phyloP scores from a whole-genome alignment of 2,888 invertebrate species.

The Cremastobaeus sp. region DNA sequence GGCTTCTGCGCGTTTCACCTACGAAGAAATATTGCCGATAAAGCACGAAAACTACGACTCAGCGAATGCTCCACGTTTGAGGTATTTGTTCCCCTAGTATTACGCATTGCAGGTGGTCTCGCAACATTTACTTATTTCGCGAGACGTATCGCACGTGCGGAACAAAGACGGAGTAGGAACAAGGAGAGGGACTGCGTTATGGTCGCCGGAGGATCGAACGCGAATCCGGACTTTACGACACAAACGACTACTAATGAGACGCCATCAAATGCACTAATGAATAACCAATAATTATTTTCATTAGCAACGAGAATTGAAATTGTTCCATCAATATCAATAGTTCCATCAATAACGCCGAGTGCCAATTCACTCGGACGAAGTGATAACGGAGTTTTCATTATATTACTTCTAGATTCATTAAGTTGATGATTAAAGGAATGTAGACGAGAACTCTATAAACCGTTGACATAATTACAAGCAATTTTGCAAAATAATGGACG shows the following conservation, averaged over 20 bases:
- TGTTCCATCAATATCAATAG: constrained; percentile 25
- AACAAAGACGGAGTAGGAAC: constrained; percentile 2
- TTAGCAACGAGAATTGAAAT: too few species aligned
- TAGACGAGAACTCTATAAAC: too few species aligned
- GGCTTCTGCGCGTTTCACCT: constrained; percentile 44
- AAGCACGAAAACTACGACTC: constrained; percentile 60
- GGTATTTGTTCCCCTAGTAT: constrained; percentile 52
- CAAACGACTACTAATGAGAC: constrained; percentile 23
- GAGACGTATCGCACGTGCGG: constrained; percentile 22
- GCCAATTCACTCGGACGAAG: background rate
- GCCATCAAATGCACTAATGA: constrained; percentile 8
- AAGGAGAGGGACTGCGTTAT: background rate
- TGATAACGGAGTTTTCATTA: constrained; percentile 10
- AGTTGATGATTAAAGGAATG: too few species aligned
- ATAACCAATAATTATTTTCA: constrained; percentile 34
- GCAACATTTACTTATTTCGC: constrained; percentile 41
- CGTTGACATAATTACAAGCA: too few species aligned
- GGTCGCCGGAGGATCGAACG: background rate
- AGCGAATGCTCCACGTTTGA: constrained; percentile 51
- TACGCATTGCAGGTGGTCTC: constrained; percentile 54
- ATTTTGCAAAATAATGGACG: too few species aligned
- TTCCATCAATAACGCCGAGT: constrained; percentile 8
- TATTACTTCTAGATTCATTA: too few species aligned
- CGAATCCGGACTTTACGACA: background rate
- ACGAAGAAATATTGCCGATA: constrained; percentile 53